A percentile compares a stretch with the other conserved stretches of the same genome.
phyloP scores from a whole-genome alignment of 2,888 invertebrate genomes.

The Eudemis profundana region DNA sequence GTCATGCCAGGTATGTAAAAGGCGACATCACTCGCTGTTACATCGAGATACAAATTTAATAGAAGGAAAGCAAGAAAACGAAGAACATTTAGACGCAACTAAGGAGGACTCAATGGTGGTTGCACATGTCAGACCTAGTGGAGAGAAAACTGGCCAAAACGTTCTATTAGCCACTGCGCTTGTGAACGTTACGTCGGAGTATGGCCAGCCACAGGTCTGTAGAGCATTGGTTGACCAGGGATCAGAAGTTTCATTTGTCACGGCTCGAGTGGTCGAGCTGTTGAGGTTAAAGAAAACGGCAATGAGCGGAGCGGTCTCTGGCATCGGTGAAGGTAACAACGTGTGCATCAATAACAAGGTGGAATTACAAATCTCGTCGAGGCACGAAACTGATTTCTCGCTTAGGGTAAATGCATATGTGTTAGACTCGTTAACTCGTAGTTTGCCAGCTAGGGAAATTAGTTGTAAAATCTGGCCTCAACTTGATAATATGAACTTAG shows the following conservation, averaged over 20 bases:
- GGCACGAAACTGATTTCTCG: constrained; percentile 11
- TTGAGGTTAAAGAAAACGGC: constrained; percentile 7
- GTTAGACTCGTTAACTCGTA: constrained; percentile 13
- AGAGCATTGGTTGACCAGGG: constrained; percentile 38
- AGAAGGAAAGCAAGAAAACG: constrained; percentile 9
- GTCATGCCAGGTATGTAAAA: constrained; percentile 9
- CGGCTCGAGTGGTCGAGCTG: constrained; percentile 15
- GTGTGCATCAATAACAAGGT: background rate
- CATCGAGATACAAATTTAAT: constrained; percentile 9
- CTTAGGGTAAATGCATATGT: constrained; percentile 11
- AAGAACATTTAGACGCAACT: background rate
- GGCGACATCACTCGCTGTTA: constrained; percentile 19
- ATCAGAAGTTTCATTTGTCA: constrained; percentile 36
- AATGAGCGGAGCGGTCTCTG: constrained; percentile 29
- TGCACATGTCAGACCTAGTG: constrained; percentile 15
- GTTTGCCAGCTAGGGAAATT: constrained; percentile 1
- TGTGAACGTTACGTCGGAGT: constrained; percentile 23
- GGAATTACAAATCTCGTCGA: constrained; percentile 9
- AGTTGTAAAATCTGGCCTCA: constrained; percentile 12
- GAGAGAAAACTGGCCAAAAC: constrained; percentile 20
- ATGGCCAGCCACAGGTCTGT: constrained; percentile 23
- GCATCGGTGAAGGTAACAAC: constrained; percentile 13
- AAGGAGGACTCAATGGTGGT: constrained; percentile 13
- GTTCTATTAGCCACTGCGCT: constrained; percentile 34
- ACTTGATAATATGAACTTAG: constrained; percentile 1